A percentile compares a stretch with the other conserved stretches of the same genome.
These are phyloP conservation scores for Calcarius lapponicus DNA, from an alignment of 2,797 vertebrate genomes.

Conservation along the genomic window DNA sequence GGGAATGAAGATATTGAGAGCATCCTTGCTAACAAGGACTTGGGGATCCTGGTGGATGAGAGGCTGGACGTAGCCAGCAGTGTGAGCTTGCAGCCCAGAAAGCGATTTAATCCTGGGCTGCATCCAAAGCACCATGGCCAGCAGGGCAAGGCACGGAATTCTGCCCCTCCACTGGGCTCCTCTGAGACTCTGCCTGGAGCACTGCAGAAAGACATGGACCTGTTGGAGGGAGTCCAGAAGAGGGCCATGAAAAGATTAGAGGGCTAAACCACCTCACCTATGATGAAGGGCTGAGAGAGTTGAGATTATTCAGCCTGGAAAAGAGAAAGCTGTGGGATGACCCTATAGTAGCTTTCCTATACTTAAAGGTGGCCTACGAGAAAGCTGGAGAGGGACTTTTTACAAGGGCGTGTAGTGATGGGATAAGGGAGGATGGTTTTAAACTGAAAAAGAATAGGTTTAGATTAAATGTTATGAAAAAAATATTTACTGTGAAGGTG, in stretches of 20 bases:
- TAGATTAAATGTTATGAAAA: background rate
- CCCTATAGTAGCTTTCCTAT: background rate
- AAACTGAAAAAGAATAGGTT: background rate
- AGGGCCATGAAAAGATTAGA: background rate
- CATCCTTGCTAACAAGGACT: background rate
- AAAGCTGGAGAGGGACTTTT: background rate
- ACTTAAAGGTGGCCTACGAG: too few relatives aligned
- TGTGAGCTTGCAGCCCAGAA: background rate
- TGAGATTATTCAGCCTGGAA: background rate
- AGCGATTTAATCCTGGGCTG: background rate
- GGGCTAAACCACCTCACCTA: background rate
- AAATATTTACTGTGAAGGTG: background rate
- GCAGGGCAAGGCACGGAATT: background rate
- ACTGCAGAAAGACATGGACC: background rate
- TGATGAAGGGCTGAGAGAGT: fast-evolving
- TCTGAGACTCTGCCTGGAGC: background rate
- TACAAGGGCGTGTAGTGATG: background rate
- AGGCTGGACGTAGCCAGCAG: background rate
- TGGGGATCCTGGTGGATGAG: background rate
- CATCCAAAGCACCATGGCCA: fast-evolving
- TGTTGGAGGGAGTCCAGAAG: background rate
- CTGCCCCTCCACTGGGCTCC: fast-evolving
- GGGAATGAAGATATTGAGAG: background rate
- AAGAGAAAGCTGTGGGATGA: background rate
- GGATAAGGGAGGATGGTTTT: background rate